Conservation (phyloP, 2,888 invertebrate species). For the Leucozona laternaria region DNA sequence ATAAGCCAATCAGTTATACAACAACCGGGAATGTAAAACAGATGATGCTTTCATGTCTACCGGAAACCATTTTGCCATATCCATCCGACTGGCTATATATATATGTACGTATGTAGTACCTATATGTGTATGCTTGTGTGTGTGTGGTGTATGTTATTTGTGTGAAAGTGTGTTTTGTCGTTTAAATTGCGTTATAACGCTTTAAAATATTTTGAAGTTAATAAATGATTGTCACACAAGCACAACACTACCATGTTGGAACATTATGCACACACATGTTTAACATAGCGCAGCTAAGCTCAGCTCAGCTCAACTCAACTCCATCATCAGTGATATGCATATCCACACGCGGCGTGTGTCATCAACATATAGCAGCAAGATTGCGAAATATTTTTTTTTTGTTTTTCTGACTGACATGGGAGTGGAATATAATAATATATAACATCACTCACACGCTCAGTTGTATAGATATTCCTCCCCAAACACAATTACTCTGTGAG, state of each 20-base stretch:
- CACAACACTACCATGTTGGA: constrained; percentile 54
- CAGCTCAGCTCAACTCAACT: constrained; percentile 3
- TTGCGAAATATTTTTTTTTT: constrained; percentile 1
- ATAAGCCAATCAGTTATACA: constrained; percentile 72
- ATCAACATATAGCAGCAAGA: constrained; percentile 1
- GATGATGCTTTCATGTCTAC: constrained; percentile 39
- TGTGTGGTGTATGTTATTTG: too few relatives aligned
- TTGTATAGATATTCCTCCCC: not conserved
- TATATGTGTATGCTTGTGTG: not conserved
- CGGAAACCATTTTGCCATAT: constrained; percentile 53
- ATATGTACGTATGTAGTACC: too few relatives aligned
- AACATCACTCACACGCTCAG: constrained; percentile 16
- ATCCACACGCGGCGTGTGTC: not conserved
- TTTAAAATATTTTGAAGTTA: constrained; percentile 67
- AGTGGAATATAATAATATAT: not conserved
- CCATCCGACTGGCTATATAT: not conserved
- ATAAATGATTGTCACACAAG: constrained; percentile 68
- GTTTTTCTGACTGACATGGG: not conserved
- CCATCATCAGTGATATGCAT: not conserved
- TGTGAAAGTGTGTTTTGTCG: not conserved
- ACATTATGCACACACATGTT: constrained; percentile 70
- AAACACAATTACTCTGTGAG: not conserved
- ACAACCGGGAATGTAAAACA: constrained; percentile 46
- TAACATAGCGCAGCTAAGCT: constrained; percentile 26
- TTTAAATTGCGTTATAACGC: constrained; percentile 44